Percentiles rank a stretch among this genome's conserved stretches.
Evolutionary conservation across 1,140 invertebrate species (phyloP).

Genomic region (Bombus picipes): DNA sequence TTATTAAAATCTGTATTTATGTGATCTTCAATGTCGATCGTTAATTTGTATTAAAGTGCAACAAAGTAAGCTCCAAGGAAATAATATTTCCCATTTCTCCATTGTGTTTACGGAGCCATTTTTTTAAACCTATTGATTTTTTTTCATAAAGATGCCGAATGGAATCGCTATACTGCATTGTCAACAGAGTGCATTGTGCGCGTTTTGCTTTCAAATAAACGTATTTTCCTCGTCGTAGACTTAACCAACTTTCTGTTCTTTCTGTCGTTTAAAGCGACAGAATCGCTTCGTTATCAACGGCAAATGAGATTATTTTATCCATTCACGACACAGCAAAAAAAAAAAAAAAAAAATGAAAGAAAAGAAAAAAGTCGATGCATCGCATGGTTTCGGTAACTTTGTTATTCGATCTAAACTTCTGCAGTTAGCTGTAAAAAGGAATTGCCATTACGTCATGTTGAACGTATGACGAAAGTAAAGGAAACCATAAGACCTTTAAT

Average conservation of each 20-base stretch:
- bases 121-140: neutral
- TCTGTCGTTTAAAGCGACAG: neutral
- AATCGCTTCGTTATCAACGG: neutral
- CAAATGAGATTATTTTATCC: neutral
- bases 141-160: neutral
- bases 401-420: neutral
- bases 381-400: neutral
- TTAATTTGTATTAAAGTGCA: neutral
- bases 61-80: too few relatives aligned
- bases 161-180: neutral
- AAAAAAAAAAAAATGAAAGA: fast-evolving
- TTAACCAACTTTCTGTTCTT: neutral
- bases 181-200: neutral
- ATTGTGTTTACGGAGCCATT: neutral
- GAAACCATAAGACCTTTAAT: neutral
- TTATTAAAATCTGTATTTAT: too few relatives aligned
- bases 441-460: neutral
- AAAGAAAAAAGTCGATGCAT: too few relatives aligned
- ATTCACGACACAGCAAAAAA: neutral
- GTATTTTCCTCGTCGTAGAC: neutral
- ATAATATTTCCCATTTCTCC: neutral
- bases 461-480: neutral
- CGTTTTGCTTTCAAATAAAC: neutral
- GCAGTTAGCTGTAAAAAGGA: neutral
- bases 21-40: neutral